Evolutionary conservation across 2,113 vertebrate genomes (phyloP).

Genomic region (Egretta garzetta): DNA sequence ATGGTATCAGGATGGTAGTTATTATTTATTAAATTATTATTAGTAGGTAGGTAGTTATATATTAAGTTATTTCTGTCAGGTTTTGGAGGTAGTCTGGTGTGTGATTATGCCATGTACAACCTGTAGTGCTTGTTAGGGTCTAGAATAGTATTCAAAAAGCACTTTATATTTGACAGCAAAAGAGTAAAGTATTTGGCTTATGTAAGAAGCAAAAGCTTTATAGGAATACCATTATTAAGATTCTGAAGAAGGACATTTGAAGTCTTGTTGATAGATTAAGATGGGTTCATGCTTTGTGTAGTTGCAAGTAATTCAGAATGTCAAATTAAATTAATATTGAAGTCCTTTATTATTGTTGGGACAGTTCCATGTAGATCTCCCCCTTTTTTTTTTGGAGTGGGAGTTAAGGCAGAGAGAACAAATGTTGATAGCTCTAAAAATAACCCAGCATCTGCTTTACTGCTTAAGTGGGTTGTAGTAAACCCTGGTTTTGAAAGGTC

Average conservation of each 20-base stretch:
- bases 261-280: neutral
- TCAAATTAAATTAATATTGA: neutral
- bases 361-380: neutral
- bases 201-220: neutral
- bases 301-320: neutral
- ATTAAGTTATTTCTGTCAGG: neutral
- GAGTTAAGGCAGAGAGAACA: neutral
- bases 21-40: too few relatives aligned
- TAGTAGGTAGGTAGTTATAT: too few relatives aligned
- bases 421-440: slow-evolving; percentile 32
- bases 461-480: neutral
- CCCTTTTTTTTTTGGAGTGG: neutral
- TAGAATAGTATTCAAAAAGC: neutral
- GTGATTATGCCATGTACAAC: neutral
- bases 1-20: neutral
- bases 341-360: slow-evolving; percentile 5
- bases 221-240: neutral
- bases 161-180: neutral
- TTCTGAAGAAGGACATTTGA: neutral
- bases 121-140: neutral
- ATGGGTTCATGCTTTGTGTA: neutral
- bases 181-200: neutral
- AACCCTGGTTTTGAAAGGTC: neutral
- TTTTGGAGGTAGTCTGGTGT: neutral
- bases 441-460: slow-evolving; percentile 5